phyloP scores from a whole-genome alignment of 2,797 vertebrate species.

The Helostoma temminkii region DNA sequence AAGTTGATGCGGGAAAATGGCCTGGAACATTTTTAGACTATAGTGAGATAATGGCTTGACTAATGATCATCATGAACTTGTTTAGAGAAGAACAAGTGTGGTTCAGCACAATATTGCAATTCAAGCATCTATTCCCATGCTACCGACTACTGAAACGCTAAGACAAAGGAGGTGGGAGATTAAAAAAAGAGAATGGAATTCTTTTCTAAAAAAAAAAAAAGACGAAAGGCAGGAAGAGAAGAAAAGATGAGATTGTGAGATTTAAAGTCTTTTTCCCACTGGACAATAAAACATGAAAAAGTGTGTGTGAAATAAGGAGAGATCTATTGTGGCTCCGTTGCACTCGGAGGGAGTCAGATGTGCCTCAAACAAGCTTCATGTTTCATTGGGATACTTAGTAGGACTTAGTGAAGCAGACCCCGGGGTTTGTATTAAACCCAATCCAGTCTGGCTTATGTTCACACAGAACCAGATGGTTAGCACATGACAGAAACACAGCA shows the following conservation, averaged over 20 bases:
- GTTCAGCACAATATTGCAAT: slow-evolving; percentile 12
- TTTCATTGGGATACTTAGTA: slow-evolving; percentile 73
- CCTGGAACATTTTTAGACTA: not conserved
- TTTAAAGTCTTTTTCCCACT: slow-evolving; percentile 66
- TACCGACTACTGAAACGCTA: slow-evolving; percentile 16
- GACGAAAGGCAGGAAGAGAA: slow-evolving; percentile 27
- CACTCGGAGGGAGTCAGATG: slow-evolving; percentile 72
- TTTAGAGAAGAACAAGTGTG: slow-evolving; percentile 13
- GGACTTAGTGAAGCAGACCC: slow-evolving; percentile 63
- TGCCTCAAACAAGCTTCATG: slow-evolving; percentile 73
- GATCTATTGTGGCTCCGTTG: slow-evolving; percentile 62
- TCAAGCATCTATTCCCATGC: slow-evolving; percentile 30
- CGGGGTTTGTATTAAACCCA: slow-evolving; percentile 60
- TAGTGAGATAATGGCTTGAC: slow-evolving; percentile 10
- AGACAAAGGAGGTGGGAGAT: slow-evolving; percentile 18
- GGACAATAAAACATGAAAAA: slow-evolving; percentile 78
- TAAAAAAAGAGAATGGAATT: slow-evolving; percentile 27
- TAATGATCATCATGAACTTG: slow-evolving; percentile 17
- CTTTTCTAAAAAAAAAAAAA: slow-evolving; percentile 9
- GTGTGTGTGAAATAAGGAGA: slow-evolving; percentile 63
- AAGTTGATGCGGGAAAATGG: not conserved
- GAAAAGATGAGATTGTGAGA: slow-evolving; percentile 58
- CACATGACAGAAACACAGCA: slow-evolving; percentile 47
- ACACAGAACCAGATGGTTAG: slow-evolving; percentile 56
- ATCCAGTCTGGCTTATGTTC: slow-evolving; percentile 40